phyloP scores from a whole-genome alignment of 2,113 vertebrate genomes.

The Saguinus imperator region DNA sequence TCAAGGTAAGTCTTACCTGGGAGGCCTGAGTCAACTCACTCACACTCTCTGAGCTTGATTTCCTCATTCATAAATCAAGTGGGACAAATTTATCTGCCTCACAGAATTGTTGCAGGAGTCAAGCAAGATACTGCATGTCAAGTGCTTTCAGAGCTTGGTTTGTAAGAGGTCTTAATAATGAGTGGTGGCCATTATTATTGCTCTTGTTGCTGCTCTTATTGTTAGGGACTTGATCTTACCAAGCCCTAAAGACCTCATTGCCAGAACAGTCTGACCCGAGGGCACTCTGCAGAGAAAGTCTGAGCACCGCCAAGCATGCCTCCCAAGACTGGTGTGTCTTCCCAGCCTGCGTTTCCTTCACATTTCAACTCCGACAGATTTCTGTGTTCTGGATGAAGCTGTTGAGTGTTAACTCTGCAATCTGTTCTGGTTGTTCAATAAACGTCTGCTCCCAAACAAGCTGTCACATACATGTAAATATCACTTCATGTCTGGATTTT shows the following conservation, averaged over 20 bases:
- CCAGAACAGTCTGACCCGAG: not conserved
- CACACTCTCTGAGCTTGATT: not conserved
- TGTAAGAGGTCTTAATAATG: not conserved
- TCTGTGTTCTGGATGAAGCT: not conserved
- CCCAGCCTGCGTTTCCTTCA: not conserved
- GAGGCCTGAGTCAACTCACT: not conserved
- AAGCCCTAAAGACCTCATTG: not conserved
- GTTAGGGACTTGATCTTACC: not conserved
- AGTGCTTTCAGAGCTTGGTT: not conserved
- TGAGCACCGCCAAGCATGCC: not conserved
- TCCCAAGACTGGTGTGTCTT: not conserved
- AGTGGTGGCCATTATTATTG: not conserved
- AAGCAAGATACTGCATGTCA: not conserved
- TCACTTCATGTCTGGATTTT: not conserved
- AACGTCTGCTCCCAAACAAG: not conserved
- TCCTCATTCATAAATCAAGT: not conserved
- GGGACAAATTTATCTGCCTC: not conserved
- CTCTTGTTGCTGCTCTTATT: not conserved
- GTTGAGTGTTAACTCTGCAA: not conserved
- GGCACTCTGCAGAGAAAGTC: not conserved
- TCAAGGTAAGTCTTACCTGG: not conserved
- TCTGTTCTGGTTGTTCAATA: conserved; percentile 5
- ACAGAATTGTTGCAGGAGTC: not conserved
- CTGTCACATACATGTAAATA: not conserved
- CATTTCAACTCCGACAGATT: not conserved